Percentiles rank a stretch among this genome's conserved stretches.
phyloP scores from a whole-genome alignment of 2,113 vertebrate species.

The Lepidothrix coronata region DNA sequence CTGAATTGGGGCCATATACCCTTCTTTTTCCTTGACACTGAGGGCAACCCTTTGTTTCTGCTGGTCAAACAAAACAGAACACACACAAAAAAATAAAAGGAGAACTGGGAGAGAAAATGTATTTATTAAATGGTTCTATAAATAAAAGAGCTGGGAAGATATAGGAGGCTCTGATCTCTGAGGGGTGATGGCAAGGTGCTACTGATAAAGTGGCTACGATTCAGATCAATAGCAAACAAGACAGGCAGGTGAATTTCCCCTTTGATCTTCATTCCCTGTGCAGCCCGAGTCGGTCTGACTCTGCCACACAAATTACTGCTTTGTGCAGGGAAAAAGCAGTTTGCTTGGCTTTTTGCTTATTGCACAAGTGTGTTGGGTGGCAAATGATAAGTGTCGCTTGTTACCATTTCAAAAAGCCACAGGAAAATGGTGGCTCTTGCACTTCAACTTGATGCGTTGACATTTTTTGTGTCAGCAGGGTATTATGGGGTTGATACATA shows the following conservation, averaged over 20 bases:
- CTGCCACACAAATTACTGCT: conserved; percentile 50
- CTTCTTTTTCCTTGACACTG: conserved; percentile 60
- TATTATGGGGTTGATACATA: neutral
- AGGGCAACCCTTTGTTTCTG: conserved; percentile 30
- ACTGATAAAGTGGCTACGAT: conserved; percentile 58
- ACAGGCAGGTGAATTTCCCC: conserved; percentile 62
- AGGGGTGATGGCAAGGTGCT: conserved; percentile 63
- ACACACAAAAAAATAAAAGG: neutral
- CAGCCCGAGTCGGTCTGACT: neutral
- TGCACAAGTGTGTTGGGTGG: neutral
- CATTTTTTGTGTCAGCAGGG: neutral
- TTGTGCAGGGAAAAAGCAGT: conserved; percentile 2
- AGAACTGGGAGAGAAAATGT: conserved; percentile 20
- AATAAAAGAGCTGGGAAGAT: conserved; percentile 55
- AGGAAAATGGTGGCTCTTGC: neutral
- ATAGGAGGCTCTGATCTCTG: conserved; percentile 54
- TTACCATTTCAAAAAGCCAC: conserved; percentile 19
- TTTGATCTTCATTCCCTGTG: neutral
- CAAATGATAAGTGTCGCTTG: neutral
- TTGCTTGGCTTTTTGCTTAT: conserved; percentile 44
- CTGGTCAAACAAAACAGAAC: conserved; percentile 51
- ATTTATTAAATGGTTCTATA: conserved; percentile 69
- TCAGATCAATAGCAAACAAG: conserved; percentile 65
- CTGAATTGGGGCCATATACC: conserved; percentile 40
- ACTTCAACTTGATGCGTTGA: conserved; percentile 13